Evolutionary conservation across 1,140 invertebrate species (phyloP).

Genomic region (Zaprionus tsacasi): DNA sequence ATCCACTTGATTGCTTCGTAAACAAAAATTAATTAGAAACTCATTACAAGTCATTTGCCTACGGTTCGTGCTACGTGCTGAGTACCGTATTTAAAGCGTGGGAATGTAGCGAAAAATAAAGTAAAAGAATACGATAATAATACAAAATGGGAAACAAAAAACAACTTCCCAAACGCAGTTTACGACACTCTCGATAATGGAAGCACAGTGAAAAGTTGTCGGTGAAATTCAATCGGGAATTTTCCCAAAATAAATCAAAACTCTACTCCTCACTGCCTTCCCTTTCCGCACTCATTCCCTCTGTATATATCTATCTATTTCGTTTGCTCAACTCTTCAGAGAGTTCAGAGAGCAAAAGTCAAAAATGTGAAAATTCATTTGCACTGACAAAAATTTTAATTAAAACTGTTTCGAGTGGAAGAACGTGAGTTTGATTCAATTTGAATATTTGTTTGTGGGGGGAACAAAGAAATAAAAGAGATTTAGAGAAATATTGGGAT

Average conservation of each 20-base stretch:
- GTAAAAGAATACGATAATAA: background rate
- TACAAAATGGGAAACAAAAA: background rate
- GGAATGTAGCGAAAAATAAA: constrained; percentile 48
- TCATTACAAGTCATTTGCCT: constrained; percentile 63
- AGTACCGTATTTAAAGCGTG: constrained; percentile 39
- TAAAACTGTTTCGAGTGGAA: background rate
- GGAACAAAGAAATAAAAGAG: background rate
- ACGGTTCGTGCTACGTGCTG: constrained; percentile 50
- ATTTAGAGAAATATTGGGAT: background rate
- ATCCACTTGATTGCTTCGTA: constrained; percentile 48
- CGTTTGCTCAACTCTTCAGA: background rate
- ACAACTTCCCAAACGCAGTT: constrained; percentile 17
- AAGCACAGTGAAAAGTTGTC: constrained; percentile 38
- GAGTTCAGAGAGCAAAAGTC: constrained; percentile 2
- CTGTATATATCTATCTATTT: background rate
- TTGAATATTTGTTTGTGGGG: background rate
- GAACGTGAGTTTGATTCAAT: constrained; percentile 5
- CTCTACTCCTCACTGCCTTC: background rate
- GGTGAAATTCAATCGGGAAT: constrained; percentile 47
- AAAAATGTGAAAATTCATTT: constrained; percentile 1
- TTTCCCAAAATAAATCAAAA: constrained; percentile 50
- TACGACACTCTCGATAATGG: constrained; percentile 40
- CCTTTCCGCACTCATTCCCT: background rate
- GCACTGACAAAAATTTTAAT: background rate
- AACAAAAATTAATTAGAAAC: constrained; percentile 77